Conservation (phyloP, 1,140 invertebrate genomes). For the Frieseomelitta varia region DNA sequence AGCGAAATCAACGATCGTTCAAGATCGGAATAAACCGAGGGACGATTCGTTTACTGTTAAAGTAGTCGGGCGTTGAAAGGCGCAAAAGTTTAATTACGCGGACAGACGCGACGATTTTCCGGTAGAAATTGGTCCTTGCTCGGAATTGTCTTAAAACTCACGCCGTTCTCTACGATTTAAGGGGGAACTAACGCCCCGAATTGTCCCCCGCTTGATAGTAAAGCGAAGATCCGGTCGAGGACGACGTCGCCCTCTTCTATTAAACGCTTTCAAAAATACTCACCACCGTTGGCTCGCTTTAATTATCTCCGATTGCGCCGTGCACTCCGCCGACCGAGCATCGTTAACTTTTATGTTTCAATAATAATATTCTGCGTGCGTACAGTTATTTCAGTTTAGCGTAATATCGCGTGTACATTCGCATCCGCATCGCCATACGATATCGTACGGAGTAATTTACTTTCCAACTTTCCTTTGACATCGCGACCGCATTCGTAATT, state of each 20-base stretch:
- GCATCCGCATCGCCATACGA: not conserved
- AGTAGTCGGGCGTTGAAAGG: not conserved
- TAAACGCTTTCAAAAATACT: slow-evolving; percentile 32
- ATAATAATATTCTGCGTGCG: slow-evolving; percentile 13
- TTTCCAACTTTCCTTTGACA: not conserved
- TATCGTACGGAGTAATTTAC: not conserved
- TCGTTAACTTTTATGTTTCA: slow-evolving; percentile 22
- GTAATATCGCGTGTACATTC: not conserved
- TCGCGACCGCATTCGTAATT: not conserved
- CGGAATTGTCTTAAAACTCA: slow-evolving; percentile 1
- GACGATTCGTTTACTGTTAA: not conserved
- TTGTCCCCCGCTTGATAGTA: not conserved
- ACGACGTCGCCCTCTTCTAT: slow-evolving; percentile 5
- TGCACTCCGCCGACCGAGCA: not conserved
- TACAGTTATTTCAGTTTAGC: not conserved
- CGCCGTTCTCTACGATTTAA: not conserved
- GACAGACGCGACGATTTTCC: not conserved
- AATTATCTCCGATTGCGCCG: slow-evolving; percentile 35
- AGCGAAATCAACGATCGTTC: not conserved
- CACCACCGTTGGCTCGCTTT: slow-evolving; percentile 16
- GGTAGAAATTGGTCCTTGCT: not conserved
- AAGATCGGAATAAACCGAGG: not conserved
- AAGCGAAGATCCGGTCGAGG: not conserved
- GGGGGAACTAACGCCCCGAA: slow-evolving; percentile 7
- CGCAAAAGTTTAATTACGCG: slow-evolving; percentile 26